Evolutionary conservation across 2,797 vertebrate genomes (phyloP), one percentile per base, ranked within the genome.

Genomic region (Tinamus major): DNA sequence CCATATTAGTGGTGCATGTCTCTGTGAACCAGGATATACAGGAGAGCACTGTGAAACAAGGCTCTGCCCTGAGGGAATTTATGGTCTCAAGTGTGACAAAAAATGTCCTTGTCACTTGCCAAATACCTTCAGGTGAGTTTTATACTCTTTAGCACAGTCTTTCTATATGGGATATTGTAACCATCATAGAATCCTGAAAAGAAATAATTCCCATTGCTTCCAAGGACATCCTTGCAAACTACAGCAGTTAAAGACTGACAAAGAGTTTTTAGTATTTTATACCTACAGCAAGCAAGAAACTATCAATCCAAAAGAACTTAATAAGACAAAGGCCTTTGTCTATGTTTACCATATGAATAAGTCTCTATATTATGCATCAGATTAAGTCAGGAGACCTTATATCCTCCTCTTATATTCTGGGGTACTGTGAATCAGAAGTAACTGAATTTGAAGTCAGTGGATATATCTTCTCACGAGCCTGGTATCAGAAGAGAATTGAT

Each of bases 21-120:
- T 98, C 63, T 99, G 99, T 35, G 99, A 99, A 92, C 97, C 98
- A 1, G 99, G 99, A 18, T 99, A 98, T 96, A 98, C 98, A 0
- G 99, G 99, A 2, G 97, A 98, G 74, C 97, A 33, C 35, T 99
- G 99, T 9, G 98, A 99, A 81, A 97, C 97, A 4, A 98, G 99
- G n/a, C 97, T 99, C 61, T 99, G 99, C 91, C 95, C 98, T 0
- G 98, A 99, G 19, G 98, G 98, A 8, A 85, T 96, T 75, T 99
- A 99, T 2, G 98, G 99, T 82, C 98, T 98, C 77, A 98, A 95
- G 35, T 99, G 99, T 86, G 98, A 99, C 71, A 98, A 96, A 75
- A 98, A 59, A 87, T 99, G 99, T 70, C 99, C 98, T 3, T 99
- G 99, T 96, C 96, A 98, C 51, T 61, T 91, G 82, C 97, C 94